These are phyloP conservation scores for Crocodylus rhombifer DNA, from an alignment of 2,797 vertebrate genomes.

Conservation along the genomic window DNA sequence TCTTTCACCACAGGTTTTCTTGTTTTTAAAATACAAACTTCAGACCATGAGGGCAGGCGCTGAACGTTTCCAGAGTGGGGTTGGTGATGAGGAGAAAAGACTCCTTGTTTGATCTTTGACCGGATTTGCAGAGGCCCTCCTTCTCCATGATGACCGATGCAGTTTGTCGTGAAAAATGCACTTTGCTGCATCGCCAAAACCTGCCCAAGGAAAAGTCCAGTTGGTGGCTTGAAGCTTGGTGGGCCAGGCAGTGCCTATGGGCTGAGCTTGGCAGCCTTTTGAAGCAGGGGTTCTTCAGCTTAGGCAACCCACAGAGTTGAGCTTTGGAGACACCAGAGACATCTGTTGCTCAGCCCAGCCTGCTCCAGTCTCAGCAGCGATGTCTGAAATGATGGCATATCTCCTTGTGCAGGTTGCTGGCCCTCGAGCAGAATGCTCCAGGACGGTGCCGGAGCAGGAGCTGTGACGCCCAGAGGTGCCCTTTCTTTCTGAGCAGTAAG, in stretches of 20 bases:
- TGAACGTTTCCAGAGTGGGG: background rate
- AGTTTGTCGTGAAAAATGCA: background rate
- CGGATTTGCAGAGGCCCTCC: background rate
- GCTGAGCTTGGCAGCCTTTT: background rate
- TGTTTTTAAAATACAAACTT: background rate
- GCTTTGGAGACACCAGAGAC: too few species aligned
- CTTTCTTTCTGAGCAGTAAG: too few species aligned
- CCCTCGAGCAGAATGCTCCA: too few species aligned
- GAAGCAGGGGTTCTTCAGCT: background rate
- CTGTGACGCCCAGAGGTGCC: too few species aligned
- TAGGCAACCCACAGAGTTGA: background rate
- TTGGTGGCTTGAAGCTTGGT: background rate
- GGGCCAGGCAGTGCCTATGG: background rate
- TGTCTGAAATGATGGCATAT: too few species aligned
- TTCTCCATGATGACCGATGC: accelerated
- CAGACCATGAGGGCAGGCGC: background rate
- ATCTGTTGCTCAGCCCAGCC: too few species aligned
- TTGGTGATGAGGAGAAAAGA: accelerated
- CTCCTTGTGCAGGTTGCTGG: too few species aligned
- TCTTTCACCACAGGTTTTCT: background rate
- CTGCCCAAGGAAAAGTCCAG: background rate
- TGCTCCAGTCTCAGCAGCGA: too few species aligned
- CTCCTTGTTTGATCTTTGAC: background rate
- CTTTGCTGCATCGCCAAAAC: accelerated
- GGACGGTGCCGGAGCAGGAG: too few species aligned